Percentiles rank a stretch among this genome's conserved stretches.
Evolutionary conservation across 1,140 invertebrate species (phyloP).

Genomic region (Intoshia linei): DNA sequence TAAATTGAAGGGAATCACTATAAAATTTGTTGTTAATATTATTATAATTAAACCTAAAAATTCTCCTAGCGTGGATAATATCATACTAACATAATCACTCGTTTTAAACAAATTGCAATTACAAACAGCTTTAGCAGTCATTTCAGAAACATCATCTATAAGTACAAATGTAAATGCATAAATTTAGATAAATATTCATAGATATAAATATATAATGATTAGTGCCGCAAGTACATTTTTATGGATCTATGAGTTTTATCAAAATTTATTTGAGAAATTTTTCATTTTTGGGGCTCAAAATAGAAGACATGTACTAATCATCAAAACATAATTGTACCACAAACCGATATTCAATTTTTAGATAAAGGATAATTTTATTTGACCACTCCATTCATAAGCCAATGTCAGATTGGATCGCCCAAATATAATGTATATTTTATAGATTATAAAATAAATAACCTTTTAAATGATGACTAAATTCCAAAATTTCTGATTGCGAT

Average conservation of each 20-base stretch:
- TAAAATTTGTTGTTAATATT: no score
- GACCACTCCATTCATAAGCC: not conserved
- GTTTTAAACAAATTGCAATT: constrained; percentile 3
- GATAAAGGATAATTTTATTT: no score
- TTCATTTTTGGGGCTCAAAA: not conserved
- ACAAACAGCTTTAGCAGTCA: constrained; percentile 3
- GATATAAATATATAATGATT: not conserved
- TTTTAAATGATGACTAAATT: constrained; percentile 13
- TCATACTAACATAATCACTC: constrained; percentile 7
- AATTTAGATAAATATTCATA: not conserved
- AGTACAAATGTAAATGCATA: not conserved
- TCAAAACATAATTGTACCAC: not conserved
- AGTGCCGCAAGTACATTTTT: not conserved
- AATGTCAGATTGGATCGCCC: not conserved
- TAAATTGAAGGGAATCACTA: no score
- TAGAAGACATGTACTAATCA: not conserved
- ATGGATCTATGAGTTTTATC: constrained; percentile 1
- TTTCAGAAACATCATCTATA: not conserved
- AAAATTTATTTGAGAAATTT: not conserved
- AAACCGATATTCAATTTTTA: not conserved
- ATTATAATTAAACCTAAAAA: no score
- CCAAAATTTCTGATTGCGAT: constrained; percentile 63
- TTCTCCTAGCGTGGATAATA: constrained; percentile 6
- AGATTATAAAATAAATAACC: not conserved
- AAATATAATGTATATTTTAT: not conserved